Conservation (phyloP, 2,888 invertebrate genomes). For the Aspidiotus destructor region DNA sequence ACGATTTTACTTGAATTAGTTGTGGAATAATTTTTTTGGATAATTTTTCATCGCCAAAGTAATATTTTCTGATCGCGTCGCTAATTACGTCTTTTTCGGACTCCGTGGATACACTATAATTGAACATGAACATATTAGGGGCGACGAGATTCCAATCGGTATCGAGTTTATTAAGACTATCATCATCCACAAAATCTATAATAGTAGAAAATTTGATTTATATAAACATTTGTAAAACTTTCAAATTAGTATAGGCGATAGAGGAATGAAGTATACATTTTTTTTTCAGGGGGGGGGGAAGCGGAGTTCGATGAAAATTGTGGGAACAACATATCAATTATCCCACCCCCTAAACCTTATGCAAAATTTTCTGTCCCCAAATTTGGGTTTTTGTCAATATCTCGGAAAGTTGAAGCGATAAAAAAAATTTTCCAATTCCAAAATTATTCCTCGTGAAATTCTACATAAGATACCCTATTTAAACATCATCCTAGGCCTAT, state of each 20-base stretch:
- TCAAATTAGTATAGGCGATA: neutral
- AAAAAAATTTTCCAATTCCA: too few relatives aligned
- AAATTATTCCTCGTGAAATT: too few relatives aligned
- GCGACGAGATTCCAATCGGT: slow-evolving; percentile 37
- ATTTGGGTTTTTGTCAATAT: too few relatives aligned
- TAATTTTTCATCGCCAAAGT: neutral
- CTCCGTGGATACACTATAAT: slow-evolving; percentile 36
- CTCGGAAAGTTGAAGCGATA: too few relatives aligned
- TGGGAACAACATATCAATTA: too few relatives aligned
- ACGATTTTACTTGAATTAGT: neutral
- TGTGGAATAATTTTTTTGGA: slow-evolving; percentile 1
- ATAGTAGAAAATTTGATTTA: neutral
- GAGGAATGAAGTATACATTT: too few relatives aligned
- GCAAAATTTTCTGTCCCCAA: too few relatives aligned
- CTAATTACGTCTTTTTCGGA: neutral
- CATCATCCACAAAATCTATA: slow-evolving; percentile 22
- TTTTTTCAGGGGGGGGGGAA: too few relatives aligned
- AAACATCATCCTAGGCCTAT: too few relatives aligned
- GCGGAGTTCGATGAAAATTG: too few relatives aligned
- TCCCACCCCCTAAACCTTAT: too few relatives aligned
- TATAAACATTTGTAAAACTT: neutral
- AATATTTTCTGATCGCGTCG: slow-evolving; percentile 1
- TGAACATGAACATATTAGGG: slow-evolving; percentile 39
- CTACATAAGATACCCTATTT: too few relatives aligned
- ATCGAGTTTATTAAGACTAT: slow-evolving; percentile 36